phyloP scores from a whole-genome alignment of 2,888 invertebrate species.

The Esperia sulphurella region DNA sequence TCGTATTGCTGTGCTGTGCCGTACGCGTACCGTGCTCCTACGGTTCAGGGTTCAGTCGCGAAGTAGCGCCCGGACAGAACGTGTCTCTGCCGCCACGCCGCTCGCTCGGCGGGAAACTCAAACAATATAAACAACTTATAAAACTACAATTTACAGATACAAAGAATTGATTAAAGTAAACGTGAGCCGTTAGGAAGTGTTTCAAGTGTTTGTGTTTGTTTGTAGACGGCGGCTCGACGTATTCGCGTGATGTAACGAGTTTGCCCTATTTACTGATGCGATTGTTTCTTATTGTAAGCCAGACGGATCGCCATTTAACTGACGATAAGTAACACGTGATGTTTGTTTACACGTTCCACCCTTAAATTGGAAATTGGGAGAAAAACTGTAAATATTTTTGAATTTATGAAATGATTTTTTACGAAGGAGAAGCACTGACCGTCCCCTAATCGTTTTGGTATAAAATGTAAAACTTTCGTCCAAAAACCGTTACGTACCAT shows the following conservation, averaged over 20 bases:
- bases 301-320: constrained; percentile 25
- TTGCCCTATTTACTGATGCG: constrained; percentile 53
- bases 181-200: background rate
- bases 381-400: background rate
- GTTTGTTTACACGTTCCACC: background rate
- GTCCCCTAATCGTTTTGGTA: constrained; percentile 1
- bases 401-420: background rate
- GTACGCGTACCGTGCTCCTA: constrained; percentile 3
- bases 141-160: background rate
- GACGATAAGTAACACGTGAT: constrained; percentile 30
- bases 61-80: constrained; percentile 28
- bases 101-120: constrained; percentile 31
- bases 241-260: constrained; percentile 50
- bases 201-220: constrained; percentile 1
- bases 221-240: constrained; percentile 17
- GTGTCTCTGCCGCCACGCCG: constrained; percentile 20
- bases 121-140: constrained; percentile 19
- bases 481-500: background rate
- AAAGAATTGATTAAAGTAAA: background rate
- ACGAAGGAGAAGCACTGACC: background rate
- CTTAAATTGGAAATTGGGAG: background rate
- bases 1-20: constrained; percentile 1
- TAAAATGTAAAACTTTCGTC: constrained; percentile 2
- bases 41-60: constrained; percentile 32
- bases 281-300: constrained; percentile 43